phyloP scores from a whole-genome alignment of 1,140 invertebrate species.

The Pseudomyrmex cubaensis region DNA sequence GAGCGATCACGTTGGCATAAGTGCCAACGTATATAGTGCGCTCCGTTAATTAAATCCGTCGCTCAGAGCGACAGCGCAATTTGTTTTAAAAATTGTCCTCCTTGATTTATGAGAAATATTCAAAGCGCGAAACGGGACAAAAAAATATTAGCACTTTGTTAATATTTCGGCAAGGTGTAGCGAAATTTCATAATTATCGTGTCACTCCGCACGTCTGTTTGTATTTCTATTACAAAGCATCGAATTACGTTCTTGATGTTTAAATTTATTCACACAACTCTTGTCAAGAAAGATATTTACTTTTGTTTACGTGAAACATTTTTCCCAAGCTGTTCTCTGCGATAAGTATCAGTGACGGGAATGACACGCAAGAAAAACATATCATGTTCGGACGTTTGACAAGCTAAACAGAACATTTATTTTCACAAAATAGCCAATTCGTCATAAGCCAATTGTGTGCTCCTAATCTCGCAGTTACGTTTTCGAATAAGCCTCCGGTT shows the following conservation, averaged over 20 bases:
- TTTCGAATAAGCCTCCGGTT: slow-evolving; percentile 33
- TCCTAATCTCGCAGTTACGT: slow-evolving; percentile 10
- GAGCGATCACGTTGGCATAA: slow-evolving; percentile 36
- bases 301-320: slow-evolving; percentile 16
- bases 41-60: slow-evolving; percentile 45
- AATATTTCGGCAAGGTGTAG: not conserved
- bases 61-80: slow-evolving; percentile 27
- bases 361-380: not conserved
- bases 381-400: not conserved
- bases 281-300: not conserved
- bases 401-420: not conserved
- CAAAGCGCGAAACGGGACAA: not conserved
- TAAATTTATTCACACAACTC: slow-evolving; percentile 1
- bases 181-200: slow-evolving; percentile 3
- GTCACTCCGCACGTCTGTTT: not conserved
- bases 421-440: slow-evolving; percentile 8
- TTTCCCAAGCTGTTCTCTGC: not conserved
- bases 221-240: not conserved
- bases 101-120: slow-evolving; percentile 46
- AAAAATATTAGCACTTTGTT: slow-evolving; percentile 23
- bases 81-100: slow-evolving; percentile 23
- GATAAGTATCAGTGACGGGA: not conserved
- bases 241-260: slow-evolving; percentile 3
- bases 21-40: not conserved
- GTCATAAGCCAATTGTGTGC: slow-evolving; percentile 12